Evolutionary conservation across 2,113 vertebrate genomes (phyloP), one percentile per base, ranked within the genome.

Genomic region (Crocuta crocuta): DNA sequence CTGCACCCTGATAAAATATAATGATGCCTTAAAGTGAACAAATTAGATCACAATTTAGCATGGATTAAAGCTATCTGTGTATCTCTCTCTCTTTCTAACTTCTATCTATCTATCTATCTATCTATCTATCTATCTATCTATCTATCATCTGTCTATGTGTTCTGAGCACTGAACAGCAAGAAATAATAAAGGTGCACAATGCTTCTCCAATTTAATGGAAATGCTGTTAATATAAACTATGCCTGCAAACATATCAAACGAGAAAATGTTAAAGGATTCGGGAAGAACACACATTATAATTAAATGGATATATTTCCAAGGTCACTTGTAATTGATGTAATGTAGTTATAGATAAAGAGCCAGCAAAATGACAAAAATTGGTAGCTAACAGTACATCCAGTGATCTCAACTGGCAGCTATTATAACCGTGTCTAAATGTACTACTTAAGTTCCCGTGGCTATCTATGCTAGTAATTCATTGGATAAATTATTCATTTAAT

Each of bases 401-500:
- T 95, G 90, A 95, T 81, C 83, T 97, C 92, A 94, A 86, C 39
- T 93, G 76, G 90, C 21, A 28, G 84, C 74, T 76, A 35, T 95
- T 55, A 11, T 55, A 81, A 89, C 35, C 82, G 8, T 76, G 7
- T 88, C 70, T 94, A 43, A 90, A 97, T 96, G 94, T 97, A 94
- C 87, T 95, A 55, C 74, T 96, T 95, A 96, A 92, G n/a, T 63
- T 96, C 70, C 90, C 1, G 0, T 91, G 81, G 84, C 71, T 95
- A 80, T 92, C 74, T 78, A 65, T 55, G 79, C 16, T 76, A 80
- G 88, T 84, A 92, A 96, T 88, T 94, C 94, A 81, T 71, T 92
- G 83, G 45, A 96, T 94, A 91, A 92, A 97, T 96, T 73, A 94
- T n/a, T 11, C 50, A 92, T 80, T 95, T 96, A 91, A 93, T 95